Base-by-base conservation (phyloP, 2,888 invertebrate species). In the Caenorhabditis sp. region DNA sequence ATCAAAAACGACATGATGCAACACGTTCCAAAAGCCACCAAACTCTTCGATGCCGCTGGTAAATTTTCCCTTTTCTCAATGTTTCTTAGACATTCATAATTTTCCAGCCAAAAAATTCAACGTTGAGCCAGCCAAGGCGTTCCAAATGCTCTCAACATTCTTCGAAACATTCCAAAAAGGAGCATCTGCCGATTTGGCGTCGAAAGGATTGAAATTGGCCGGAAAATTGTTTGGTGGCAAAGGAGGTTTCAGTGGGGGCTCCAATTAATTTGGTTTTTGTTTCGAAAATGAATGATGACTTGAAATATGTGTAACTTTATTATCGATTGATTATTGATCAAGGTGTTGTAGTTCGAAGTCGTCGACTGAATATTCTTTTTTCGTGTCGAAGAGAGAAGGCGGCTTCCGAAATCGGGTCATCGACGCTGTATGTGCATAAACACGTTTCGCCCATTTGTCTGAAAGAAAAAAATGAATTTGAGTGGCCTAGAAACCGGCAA, bases 101-200 rank as follows among this genome's bases (percentile, higher is more conserved):
- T n/a, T 53, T 79, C 27, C 63, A 80, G 80, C 77, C 52, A 68
- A 73, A 49, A 80, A 80, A 54, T 77, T 62, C 76, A 80, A 77
- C 71, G 70, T 77, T 43, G 70, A 80, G 31, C 80, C 80, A n/a
- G n/a, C 63, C 5, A 52, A 58, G 8, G 80, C 80, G 2, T 80
- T 77, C 77, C 70, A 80, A 62, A 75, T 76, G 69, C 67, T 80
- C 21, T 77, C 77, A 20, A 77, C 70, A 14, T 80, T 80, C 67
- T 80, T 80, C 70, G 70, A 69, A 43, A 80, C 75, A 3, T 77
- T 80, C 77, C 70, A 80, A 59, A 70, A 77, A 36, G 77, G 77
- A 27, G 76, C 79, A 8, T 62, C 67, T 5, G 57, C 57, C 20
- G 70, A 73, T 8, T 59, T 77, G 65, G 75, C 77, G 8, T 63